Evolutionary conservation across 2,113 vertebrate genomes (phyloP).

Genomic region (Eubucco bourcierii): DNA sequence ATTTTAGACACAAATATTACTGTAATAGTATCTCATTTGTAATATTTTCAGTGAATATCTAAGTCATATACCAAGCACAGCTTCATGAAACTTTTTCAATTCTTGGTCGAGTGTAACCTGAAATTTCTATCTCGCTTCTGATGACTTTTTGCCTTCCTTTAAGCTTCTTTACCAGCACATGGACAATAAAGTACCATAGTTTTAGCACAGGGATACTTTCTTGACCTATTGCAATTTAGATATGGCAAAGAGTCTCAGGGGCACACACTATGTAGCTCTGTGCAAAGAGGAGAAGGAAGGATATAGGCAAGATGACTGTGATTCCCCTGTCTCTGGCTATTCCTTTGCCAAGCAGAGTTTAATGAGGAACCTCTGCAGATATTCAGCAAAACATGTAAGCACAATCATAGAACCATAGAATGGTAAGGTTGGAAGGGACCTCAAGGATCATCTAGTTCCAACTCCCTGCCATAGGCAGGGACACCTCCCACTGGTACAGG

Average conservation of each 20-base stretch:
- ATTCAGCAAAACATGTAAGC: not conserved
- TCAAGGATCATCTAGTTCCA: too few species aligned
- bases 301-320: not conserved
- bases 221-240: not conserved
- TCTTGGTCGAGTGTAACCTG: not conserved
- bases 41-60: not conserved
- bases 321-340: fast-evolving
- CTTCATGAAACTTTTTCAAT: not conserved
- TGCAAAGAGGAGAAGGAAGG: not conserved
- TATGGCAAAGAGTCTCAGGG: not conserved
- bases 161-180: not conserved
- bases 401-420: too few species aligned
- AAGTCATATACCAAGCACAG: not conserved
- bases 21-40: not conserved
- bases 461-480: too few species aligned
- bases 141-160: not conserved
- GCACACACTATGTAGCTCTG: fast-evolving
- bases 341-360: not conserved
- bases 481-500: too few species aligned
- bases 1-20: not conserved
- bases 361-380: not conserved
- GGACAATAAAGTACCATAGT: not conserved
- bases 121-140: not conserved
- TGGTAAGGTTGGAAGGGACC: too few species aligned
- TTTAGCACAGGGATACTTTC: not conserved